Evolutionary conservation across 2,888 invertebrate species (phyloP).

Genomic region (Tupiocoris notatus): DNA sequence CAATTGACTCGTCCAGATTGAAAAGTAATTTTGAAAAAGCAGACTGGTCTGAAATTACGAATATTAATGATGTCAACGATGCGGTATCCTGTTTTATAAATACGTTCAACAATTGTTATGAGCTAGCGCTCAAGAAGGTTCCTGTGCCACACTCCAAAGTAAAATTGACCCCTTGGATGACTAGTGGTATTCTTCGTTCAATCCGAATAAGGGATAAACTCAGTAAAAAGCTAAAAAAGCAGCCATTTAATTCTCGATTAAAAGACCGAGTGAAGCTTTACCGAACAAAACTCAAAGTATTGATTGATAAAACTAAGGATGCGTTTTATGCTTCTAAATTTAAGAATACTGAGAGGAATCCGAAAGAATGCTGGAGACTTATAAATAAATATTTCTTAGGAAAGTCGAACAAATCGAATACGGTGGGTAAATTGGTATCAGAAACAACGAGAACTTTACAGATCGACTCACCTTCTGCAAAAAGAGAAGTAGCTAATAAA

Average conservation of each 20-base stretch:
- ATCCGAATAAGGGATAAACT: no score
- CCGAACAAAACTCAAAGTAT: background rate
- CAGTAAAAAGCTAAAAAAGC: background rate
- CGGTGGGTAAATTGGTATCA: background rate
- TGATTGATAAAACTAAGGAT: background rate
- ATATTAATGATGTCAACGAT: no score
- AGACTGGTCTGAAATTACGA: no score
- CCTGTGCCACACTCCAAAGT: background rate
- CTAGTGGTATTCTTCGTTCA: no score
- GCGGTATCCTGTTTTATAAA: no score
- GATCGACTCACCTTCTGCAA: background rate
- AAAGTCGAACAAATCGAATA: background rate
- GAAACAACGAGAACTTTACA: background rate
- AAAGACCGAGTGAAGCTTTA: no score
- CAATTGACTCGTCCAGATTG: no score
- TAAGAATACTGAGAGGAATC: background rate
- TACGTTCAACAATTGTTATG: no score
- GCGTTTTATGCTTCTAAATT: background rate
- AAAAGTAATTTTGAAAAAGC: no score
- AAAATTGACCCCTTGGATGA: slow-evolving; percentile 1
- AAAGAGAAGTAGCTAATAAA: background rate
- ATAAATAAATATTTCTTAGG: background rate
- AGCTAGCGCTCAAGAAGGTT: background rate
- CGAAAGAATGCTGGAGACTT: slow-evolving; percentile 1
- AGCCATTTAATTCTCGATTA: background rate